Evolutionary conservation across 2,797 vertebrate genomes (phyloP).

Genomic region (Cossypha dichroa): DNA sequence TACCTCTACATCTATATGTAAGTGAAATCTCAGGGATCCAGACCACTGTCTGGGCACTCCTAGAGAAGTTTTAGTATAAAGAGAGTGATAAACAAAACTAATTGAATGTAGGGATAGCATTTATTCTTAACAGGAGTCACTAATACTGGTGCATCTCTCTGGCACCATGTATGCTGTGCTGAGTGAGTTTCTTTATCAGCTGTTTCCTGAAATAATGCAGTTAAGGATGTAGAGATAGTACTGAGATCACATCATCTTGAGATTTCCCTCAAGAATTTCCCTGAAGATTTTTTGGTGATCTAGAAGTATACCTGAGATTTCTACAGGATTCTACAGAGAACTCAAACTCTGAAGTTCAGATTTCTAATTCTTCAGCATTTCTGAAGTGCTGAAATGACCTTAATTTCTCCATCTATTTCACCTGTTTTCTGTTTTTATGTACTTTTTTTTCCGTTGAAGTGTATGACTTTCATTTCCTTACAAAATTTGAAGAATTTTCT

Average conservation of each 20-base stretch:
- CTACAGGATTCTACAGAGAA: not conserved
- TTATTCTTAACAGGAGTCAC: not conserved
- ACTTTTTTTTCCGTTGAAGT: not conserved
- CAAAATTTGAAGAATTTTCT: not conserved
- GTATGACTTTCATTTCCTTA: not conserved
- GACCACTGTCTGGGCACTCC: not conserved
- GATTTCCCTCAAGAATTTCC: not conserved
- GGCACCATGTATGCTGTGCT: not conserved
- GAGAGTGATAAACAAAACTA: not conserved
- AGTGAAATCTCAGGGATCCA: not conserved
- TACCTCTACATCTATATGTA: not conserved
- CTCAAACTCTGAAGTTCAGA: no score
- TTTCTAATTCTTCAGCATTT: no score
- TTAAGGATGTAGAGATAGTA: not conserved
- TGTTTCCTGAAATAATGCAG: not conserved
- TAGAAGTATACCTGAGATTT: not conserved
- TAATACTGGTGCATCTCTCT: not conserved
- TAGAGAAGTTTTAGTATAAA: not conserved
- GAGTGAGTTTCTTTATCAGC: not conserved
- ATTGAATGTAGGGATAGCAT: not conserved
- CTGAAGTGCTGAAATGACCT: no score
- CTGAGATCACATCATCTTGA: not conserved
- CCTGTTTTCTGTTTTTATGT: not conserved
- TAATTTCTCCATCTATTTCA: not conserved
- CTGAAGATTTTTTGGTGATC: not conserved